A percentile compares a stretch with the other conserved stretches of the same genome.
Conservation (phyloP, 1,140 invertebrate species). For the Nilaparvata lugens region DNA sequence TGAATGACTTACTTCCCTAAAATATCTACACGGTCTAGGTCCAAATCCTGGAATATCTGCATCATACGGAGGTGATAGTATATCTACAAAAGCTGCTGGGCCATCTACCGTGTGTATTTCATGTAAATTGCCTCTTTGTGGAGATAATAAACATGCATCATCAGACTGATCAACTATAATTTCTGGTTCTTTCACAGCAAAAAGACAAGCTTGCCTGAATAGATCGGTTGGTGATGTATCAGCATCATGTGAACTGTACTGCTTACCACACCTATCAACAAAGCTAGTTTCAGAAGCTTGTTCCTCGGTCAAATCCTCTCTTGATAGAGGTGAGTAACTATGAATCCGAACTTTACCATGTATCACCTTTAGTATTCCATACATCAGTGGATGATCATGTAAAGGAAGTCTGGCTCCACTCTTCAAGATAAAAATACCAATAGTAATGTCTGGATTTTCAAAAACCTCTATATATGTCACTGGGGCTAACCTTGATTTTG, state of each 20-base stretch:
- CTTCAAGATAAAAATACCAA: slow-evolving; percentile 82
- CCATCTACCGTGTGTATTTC: slow-evolving; percentile 61
- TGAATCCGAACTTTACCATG: slow-evolving; percentile 56
- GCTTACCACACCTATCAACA: background rate
- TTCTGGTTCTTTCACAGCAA: slow-evolving; percentile 33
- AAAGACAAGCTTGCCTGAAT: slow-evolving; percentile 27
- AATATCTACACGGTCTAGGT: slow-evolving; percentile 38
- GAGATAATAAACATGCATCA: slow-evolving; percentile 52
- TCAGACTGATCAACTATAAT: slow-evolving; percentile 36
- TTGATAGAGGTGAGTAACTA: slow-evolving; percentile 40
- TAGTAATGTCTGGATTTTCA: slow-evolving; percentile 64
- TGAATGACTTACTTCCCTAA: slow-evolving; percentile 27
- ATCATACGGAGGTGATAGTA: slow-evolving; percentile 81
- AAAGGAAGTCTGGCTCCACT: slow-evolving; percentile 68
- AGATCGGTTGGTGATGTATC: slow-evolving; percentile 3
- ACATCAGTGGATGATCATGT: slow-evolving; percentile 90
- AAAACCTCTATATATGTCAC: slow-evolving; percentile 24
- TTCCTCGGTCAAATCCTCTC: slow-evolving; percentile 3
- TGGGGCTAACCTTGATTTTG: slow-evolving; percentile 15
- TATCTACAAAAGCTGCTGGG: slow-evolving; percentile 82
- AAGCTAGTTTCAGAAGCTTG: background rate
- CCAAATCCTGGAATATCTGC: slow-evolving; percentile 36
- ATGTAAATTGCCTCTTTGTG: slow-evolving; percentile 68
- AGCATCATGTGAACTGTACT: background rate
- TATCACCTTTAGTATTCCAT: slow-evolving; percentile 78